A percentile compares a stretch with the other conserved stretches of the same genome.
phyloP scores from a whole-genome alignment of 2,797 vertebrate species.

The Sternarchorhynchus goeldii region DNA sequence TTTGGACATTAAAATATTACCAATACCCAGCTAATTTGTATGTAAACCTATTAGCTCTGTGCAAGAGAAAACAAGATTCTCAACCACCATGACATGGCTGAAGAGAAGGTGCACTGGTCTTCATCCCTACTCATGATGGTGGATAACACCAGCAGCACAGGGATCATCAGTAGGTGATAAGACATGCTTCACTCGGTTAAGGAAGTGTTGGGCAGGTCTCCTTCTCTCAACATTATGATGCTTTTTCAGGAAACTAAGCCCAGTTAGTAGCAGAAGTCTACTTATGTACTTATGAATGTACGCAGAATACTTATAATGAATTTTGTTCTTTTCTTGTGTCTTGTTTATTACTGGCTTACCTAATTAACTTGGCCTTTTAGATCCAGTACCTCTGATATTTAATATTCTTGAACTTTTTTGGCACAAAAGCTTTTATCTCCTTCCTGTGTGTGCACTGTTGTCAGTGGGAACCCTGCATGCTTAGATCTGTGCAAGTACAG shows the following conservation, averaged over 20 bases:
- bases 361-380: not conserved
- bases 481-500: not conserved
- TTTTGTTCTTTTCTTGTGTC: too few relatives aligned
- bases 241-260: not conserved
- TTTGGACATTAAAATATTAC: constrained; percentile 7
- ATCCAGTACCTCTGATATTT: not conserved
- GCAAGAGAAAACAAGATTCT: not conserved
- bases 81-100: not conserved
- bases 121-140: not conserved
- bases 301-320: too few relatives aligned
- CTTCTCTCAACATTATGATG: not conserved
- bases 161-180: too few relatives aligned
- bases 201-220: too few relatives aligned
- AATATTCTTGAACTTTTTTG: not conserved
- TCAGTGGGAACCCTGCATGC: not conserved
- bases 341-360: not conserved
- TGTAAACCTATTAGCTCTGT: not conserved
- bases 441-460: not conserved
- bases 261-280: not conserved
- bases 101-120: not conserved
- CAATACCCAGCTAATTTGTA: not conserved
- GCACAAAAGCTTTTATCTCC: not conserved
- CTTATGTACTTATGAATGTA: too few relatives aligned
- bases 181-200: too few relatives aligned
- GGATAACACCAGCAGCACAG: too few relatives aligned